Percentiles rank a stretch among this genome's conserved stretches.
Conservation (phyloP, 1,140 invertebrate genomes). For the Berghia stephanieae region DNA sequence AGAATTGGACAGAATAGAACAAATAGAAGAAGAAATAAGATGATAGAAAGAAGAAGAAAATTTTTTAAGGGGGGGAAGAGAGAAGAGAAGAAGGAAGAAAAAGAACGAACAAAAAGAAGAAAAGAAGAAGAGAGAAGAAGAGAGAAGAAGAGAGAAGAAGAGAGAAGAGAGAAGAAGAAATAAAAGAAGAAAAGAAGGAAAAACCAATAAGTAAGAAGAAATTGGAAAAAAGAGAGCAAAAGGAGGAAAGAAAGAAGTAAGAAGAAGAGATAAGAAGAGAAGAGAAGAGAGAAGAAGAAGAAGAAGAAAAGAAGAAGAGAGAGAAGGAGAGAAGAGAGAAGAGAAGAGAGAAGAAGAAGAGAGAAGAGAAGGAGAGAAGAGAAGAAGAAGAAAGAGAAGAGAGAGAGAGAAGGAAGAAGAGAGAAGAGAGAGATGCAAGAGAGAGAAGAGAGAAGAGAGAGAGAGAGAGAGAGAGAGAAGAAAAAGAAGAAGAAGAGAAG, state of each 20-base stretch:
- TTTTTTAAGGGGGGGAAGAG: background rate
- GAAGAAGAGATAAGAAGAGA: background rate
- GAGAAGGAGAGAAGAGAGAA: background rate
- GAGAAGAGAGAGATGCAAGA: slow-evolving; percentile 1
- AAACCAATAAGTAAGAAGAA: background rate
- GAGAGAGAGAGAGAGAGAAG: background rate
- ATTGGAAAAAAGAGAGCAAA: background rate
- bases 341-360: background rate
- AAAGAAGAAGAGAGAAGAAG: background rate
- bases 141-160: background rate
- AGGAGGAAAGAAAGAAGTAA: background rate
- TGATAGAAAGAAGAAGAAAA: background rate
- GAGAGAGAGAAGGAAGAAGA: background rate
- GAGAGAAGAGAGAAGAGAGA: background rate
- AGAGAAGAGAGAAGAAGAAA: background rate
- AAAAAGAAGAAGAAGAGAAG: background rate
- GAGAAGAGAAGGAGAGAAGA: background rate
- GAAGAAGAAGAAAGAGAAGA: background rate
- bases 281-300: background rate
- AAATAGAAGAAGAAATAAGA: background rate
- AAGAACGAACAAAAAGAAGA: background rate
- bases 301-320: background rate
- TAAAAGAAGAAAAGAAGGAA: background rate
- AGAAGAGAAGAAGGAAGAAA: background rate
- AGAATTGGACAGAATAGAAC: background rate